Conservation (phyloP, 1,140 invertebrate genomes). For the Chionoecetes opilio region DNA sequence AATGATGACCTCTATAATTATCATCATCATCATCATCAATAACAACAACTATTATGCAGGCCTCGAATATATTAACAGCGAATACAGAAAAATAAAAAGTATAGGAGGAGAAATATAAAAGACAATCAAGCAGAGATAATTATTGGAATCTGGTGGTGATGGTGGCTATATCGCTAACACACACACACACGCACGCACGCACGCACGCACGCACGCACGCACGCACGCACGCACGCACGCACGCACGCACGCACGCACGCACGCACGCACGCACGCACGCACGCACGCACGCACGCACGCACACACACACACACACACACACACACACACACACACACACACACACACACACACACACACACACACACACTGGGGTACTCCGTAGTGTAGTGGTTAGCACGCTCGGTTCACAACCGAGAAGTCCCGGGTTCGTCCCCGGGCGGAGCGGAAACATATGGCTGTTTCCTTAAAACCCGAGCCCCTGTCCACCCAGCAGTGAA, state of each 20-base stretch:
- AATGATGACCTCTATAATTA: not conserved
- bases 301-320: constrained; percentile 24
- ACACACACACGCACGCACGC: constrained; percentile 24
- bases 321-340: constrained; percentile 25
- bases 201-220: not conserved
- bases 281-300: constrained; percentile 22
- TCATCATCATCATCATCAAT: not conserved
- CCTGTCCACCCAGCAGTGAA: too few relatives aligned
- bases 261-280: not conserved
- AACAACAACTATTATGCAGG: not conserved
- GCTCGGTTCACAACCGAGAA: too few relatives aligned
- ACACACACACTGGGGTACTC: too few relatives aligned
- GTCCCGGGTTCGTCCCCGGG: too few relatives aligned
- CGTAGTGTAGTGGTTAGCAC: too few relatives aligned
- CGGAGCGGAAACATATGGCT: too few relatives aligned
- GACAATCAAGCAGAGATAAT: not conserved
- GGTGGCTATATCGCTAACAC: not conserved
- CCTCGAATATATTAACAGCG: not conserved
- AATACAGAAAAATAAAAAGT: not conserved
- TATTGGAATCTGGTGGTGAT: not conserved
- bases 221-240: constrained; percentile 22
- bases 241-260: constrained; percentile 21
- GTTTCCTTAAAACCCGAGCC: too few relatives aligned
- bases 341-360: constrained; percentile 25
- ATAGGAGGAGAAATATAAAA: not conserved